A percentile compares a stretch with the other conserved stretches of the same genome.
phyloP scores from a whole-genome alignment of 2,113 vertebrate genomes.

The Sminthopsis crassicaudata region DNA sequence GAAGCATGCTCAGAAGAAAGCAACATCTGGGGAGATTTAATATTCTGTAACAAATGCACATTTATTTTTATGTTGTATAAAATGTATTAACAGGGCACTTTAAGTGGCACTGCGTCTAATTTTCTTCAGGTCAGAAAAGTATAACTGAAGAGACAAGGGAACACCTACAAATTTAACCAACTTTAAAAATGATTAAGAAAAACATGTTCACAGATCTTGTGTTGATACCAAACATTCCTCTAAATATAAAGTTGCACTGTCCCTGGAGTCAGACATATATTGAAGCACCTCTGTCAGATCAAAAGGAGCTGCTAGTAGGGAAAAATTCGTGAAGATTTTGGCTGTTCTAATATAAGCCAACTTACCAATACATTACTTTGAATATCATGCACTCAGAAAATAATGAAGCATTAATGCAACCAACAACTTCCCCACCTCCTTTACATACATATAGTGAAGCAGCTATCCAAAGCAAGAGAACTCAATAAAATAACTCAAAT shows the following conservation, averaged over 20 bases:
- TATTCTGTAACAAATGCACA: slow-evolving; percentile 84
- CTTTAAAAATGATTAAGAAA: not conserved
- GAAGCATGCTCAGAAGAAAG: slow-evolving; percentile 82
- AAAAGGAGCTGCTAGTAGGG: slow-evolving; percentile 69
- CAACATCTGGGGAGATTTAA: slow-evolving; percentile 86
- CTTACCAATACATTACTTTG: slow-evolving; percentile 78
- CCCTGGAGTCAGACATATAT: not conserved
- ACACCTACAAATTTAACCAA: slow-evolving; percentile 56
- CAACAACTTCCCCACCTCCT: slow-evolving; percentile 87
- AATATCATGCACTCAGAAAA: slow-evolving; percentile 84
- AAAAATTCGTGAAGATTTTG: slow-evolving; percentile 77
- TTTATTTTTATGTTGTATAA: slow-evolving; percentile 79
- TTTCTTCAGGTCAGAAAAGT: slow-evolving; percentile 62
- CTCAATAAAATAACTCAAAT: slow-evolving; percentile 87
- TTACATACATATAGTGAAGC: slow-evolving; percentile 81
- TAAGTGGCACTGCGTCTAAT: slow-evolving; percentile 61
- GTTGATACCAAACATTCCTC: slow-evolving; percentile 27
- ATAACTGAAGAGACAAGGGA: slow-evolving; percentile 55
- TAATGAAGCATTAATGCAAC: slow-evolving; percentile 77
- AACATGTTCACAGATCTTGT: slow-evolving; percentile 39
- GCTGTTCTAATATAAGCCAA: slow-evolving; percentile 76
- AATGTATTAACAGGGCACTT: slow-evolving; percentile 71
- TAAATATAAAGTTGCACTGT: slow-evolving; percentile 56
- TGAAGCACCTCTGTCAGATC: slow-evolving; percentile 63
- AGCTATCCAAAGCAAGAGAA: slow-evolving; percentile 86